Evolutionary conservation across 2,797 vertebrate genomes (phyloP).

Genomic region (Brachyrhaphis roseni): DNA sequence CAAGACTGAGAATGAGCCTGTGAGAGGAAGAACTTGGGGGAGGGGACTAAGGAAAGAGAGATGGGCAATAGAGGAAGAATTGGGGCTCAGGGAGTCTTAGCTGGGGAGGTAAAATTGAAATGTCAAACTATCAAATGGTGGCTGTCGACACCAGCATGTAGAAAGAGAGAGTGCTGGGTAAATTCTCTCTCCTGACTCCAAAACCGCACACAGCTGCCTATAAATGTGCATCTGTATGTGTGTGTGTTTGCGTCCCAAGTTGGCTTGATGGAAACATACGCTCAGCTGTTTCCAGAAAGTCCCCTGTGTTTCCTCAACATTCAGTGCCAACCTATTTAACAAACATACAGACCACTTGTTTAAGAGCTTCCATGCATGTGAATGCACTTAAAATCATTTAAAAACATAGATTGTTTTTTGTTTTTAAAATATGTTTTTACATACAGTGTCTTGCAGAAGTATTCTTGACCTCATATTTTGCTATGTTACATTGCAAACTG

Average conservation of each 20-base stretch:
- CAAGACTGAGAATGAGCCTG: slow-evolving; percentile 54
- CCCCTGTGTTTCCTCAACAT: slow-evolving; percentile 16
- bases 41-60: slow-evolving; percentile 12
- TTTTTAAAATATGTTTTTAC: not conserved
- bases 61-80: slow-evolving; percentile 26
- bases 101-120: slow-evolving; percentile 74
- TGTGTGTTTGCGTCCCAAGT: slow-evolving; percentile 22
- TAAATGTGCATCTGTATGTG: slow-evolving; percentile 14
- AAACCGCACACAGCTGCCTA: slow-evolving; percentile 63
- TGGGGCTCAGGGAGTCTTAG: slow-evolving; percentile 31
- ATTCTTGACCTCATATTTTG: not conserved
- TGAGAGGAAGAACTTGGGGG: slow-evolving; percentile 25
- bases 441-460: not conserved
- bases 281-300: slow-evolving; percentile 62
- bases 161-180: slow-evolving; percentile 51
- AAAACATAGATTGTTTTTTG: not conserved
- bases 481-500: not conserved
- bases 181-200: slow-evolving; percentile 58
- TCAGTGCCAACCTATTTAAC: slow-evolving; percentile 22
- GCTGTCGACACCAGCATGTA: slow-evolving; percentile 62
- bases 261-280: slow-evolving; percentile 38
- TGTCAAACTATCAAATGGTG: slow-evolving; percentile 75
- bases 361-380: slow-evolving; percentile 10
- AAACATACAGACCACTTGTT: slow-evolving; percentile 7
- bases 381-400: not conserved